A percentile compares a stretch with the other conserved stretches of the same genome.
Conservation (phyloP, 1,140 invertebrate genomes). For the Drosophila oshimai region DNA sequence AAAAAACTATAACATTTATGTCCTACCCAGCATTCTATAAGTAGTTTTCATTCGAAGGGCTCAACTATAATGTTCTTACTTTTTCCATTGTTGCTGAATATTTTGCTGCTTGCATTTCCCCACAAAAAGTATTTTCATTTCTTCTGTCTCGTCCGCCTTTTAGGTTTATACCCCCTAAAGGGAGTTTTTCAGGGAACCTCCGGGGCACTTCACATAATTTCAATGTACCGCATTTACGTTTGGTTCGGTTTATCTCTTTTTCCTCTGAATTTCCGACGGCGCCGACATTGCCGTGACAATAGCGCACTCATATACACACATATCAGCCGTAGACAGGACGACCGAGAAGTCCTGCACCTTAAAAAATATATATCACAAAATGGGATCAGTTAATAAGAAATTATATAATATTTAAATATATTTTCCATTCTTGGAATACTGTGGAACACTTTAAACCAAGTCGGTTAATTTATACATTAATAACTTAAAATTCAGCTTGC, state of each 20-base stretch:
- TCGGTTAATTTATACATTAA: too few relatives aligned
- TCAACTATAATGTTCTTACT: not conserved
- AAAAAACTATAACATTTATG: too few relatives aligned
- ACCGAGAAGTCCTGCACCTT: not conserved
- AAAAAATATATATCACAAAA: not conserved
- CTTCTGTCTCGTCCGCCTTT: not conserved
- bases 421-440: too few relatives aligned
- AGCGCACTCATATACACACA: constrained; percentile 13
- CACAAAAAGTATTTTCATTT: constrained; percentile 16
- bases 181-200: not conserved
- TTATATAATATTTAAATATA: too few relatives aligned
- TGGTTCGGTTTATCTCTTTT: constrained; percentile 42
- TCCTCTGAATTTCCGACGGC: constrained; percentile 20
- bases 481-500: too few relatives aligned
- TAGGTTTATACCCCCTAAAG: not conserved
- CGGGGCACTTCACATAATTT: constrained; percentile 63
- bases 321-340: not conserved
- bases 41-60: not conserved
- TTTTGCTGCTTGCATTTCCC: constrained; percentile 13
- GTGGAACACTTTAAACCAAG: too few relatives aligned
- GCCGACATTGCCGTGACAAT: constrained; percentile 54
- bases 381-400: too few relatives aligned
- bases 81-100: not conserved
- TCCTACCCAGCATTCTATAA: not conserved
- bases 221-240: constrained; percentile 74